Conservation (phyloP, 2,888 invertebrate genomes). For the Stenodema calcarata region DNA sequence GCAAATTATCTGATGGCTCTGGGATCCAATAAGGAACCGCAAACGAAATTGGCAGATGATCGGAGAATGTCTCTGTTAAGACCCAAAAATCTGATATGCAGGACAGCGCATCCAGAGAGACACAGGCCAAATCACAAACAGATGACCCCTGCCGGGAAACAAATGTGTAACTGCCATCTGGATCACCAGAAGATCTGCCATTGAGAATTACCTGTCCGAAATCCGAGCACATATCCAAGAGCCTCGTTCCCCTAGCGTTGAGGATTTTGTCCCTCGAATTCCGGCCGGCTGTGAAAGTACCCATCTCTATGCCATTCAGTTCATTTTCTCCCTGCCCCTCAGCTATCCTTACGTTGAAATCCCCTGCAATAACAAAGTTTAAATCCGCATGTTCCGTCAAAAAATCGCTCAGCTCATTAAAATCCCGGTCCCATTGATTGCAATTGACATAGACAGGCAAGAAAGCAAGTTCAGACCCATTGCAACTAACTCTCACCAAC, state of each 20-base stretch:
- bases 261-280: not conserved
- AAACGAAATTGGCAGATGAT: slow-evolving; percentile 16
- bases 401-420: too few species aligned
- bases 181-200: not conserved
- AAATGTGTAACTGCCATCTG: slow-evolving; percentile 14
- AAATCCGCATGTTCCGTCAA: too few species aligned
- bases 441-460: not conserved
- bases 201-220: slow-evolving; percentile 10
- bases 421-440: too few species aligned
- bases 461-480: not conserved
- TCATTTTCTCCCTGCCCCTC: not conserved
- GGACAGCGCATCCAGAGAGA: not conserved
- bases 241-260: not conserved
- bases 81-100: slow-evolving; percentile 7
- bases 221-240: slow-evolving; percentile 15
- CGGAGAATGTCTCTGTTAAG: not conserved
- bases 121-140: slow-evolving; percentile 18
- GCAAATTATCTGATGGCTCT: not conserved
- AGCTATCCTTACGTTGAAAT: too few species aligned
- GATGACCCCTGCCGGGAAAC: not conserved
- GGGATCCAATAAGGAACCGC: not conserved
- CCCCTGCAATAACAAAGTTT: too few species aligned
- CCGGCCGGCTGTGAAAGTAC: not conserved
- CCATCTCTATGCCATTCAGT: not conserved
- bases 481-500: too few species aligned